phyloP scores from a whole-genome alignment of 1,140 invertebrate genomes.

The Drosophila sp. region DNA sequence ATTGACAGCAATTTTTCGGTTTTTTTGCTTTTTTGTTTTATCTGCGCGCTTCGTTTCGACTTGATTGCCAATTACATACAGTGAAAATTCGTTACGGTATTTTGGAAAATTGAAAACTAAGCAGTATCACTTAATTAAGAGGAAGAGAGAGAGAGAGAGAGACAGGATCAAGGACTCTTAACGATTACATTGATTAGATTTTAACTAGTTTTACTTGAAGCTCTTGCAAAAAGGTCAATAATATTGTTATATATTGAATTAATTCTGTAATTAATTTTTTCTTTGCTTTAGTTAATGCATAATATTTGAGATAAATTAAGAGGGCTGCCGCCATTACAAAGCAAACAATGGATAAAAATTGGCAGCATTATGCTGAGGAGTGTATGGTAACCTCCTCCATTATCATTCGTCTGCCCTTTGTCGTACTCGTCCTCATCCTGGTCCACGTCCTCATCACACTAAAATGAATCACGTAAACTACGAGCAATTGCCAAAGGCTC shows the following conservation, averaged over 20 bases:
- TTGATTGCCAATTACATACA: constrained; percentile 52
- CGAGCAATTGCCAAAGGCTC: constrained; percentile 69
- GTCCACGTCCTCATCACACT: neutral
- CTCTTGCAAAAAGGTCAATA: no score
- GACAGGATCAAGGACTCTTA: no score
- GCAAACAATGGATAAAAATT: constrained; percentile 9
- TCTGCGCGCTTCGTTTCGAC: neutral
- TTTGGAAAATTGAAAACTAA: constrained; percentile 13
- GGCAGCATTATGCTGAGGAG: constrained; percentile 1
- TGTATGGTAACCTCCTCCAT: neutral
- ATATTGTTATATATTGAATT: neutral
- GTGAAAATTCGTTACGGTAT: constrained; percentile 29
- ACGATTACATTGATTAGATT: no score
- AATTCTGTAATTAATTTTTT: neutral
- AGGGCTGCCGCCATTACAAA: neutral
- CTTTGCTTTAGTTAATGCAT: neutral
- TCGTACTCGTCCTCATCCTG: neutral
- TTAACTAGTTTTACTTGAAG: no score
- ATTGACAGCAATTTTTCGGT: constrained; percentile 54
- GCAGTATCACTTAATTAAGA: constrained; percentile 5
- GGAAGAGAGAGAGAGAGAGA: no score
- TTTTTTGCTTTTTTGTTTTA: constrained; percentile 35
- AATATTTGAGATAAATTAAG: neutral
- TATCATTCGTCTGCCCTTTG: constrained; percentile 1
- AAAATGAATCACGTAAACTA: constrained; percentile 53